Evolutionary conservation across 2,113 vertebrate species (phyloP).

Genomic region (Platichthys stellatus): DNA sequence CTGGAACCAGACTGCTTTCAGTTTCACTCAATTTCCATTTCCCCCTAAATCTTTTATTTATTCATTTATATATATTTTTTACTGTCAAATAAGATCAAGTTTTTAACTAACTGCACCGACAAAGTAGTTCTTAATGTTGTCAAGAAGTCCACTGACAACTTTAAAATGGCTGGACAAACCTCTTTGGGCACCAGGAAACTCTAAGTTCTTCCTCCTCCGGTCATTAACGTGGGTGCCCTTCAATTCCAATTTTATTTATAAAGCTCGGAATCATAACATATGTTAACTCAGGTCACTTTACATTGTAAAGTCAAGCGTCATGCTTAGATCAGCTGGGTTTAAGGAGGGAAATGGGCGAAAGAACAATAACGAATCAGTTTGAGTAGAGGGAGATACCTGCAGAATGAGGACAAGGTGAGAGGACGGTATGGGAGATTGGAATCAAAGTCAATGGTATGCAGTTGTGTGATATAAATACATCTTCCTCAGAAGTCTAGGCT

Average conservation of each 20-base stretch:
- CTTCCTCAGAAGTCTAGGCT: background rate
- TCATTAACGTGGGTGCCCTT: background rate
- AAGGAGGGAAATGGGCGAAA: background rate
- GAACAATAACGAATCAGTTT: background rate
- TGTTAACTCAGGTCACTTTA: background rate
- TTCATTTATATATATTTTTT: too few relatives aligned
- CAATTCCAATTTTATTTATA: background rate
- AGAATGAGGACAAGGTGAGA: background rate
- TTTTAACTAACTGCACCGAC: background rate
- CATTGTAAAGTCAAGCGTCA: background rate
- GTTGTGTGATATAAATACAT: background rate
- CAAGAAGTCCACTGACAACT: too few relatives aligned
- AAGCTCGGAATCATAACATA: background rate
- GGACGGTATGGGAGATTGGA: too few relatives aligned
- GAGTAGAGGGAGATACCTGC: background rate
- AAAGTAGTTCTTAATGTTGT: background rate
- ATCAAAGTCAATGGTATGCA: background rate
- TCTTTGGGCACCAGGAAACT: too few relatives aligned
- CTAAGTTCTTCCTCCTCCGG: background rate
- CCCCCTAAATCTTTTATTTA: background rate
- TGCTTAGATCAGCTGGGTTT: too few relatives aligned
- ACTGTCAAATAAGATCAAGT: too few relatives aligned
- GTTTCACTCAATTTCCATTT: background rate
- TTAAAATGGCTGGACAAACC: too few relatives aligned
- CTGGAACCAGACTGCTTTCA: constrained; percentile 8